A percentile compares a stretch with the other conserved stretches of the same genome.
Evolutionary conservation across 2,888 invertebrate genomes (phyloP).

Genomic region (Drosophila mulleri): DNA sequence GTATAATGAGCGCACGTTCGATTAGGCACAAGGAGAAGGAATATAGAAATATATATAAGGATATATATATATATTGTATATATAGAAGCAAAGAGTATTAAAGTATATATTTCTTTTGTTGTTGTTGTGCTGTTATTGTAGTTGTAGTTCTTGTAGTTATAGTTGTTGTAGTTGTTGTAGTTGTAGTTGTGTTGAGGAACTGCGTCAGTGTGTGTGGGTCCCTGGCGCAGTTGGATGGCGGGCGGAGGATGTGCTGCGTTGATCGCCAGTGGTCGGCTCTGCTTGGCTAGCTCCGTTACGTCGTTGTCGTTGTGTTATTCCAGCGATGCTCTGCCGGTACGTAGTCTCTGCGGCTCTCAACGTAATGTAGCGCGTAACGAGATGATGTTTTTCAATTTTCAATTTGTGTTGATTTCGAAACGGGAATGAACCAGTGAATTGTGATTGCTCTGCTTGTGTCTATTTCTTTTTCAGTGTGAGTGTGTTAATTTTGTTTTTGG

Average conservation of each 20-base stretch:
- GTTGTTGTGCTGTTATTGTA: conserved; percentile 30
- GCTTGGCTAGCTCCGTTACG: conserved; percentile 72
- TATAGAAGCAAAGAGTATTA: conserved; percentile 48
- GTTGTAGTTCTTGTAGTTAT: conserved; percentile 36
- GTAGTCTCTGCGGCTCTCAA: conserved; percentile 54
- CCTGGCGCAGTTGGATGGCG: conserved; percentile 78
- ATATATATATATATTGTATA: conserved; percentile 56
- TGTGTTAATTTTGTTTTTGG: conserved; percentile 26
- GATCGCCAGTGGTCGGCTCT: conserved; percentile 77
- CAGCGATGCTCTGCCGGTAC: conserved; percentile 31
- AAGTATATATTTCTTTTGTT: conserved; percentile 19
- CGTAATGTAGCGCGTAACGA: conserved; percentile 66
- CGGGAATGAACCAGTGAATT: conserved; percentile 37
- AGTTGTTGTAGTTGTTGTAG: conserved; percentile 11
- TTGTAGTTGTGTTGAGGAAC: conserved; percentile 48
- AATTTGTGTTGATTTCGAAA: conserved; percentile 16
- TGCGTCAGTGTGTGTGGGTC: conserved; percentile 66
- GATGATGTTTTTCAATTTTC: not conserved
- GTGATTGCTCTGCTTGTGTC: conserved; percentile 40
- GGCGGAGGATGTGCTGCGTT: conserved; percentile 80
- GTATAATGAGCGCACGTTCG: conserved; percentile 67
- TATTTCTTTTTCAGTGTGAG: conserved; percentile 22
- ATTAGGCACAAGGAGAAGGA: conserved; percentile 75
- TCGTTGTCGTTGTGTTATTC: conserved; percentile 57
- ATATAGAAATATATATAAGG: conserved; percentile 63